Base-by-base conservation (phyloP, 2,888 invertebrate genomes). In the Aphodius granarius region DNA sequence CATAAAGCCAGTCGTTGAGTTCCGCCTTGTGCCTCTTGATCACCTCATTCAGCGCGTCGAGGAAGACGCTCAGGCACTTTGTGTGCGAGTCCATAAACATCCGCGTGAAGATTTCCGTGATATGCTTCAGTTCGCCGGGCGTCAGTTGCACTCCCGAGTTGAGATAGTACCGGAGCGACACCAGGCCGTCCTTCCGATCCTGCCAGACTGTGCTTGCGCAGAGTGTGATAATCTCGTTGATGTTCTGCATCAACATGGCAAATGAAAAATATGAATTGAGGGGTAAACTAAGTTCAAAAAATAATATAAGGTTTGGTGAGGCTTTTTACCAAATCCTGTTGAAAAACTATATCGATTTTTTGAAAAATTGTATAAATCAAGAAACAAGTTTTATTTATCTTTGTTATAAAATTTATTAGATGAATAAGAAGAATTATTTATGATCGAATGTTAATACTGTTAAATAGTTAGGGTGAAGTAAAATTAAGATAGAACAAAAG, bases 61-160 rank as follows among this genome's bases (percentile, higher is more conserved):
- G 89, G 87, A 98, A 97, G 77, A 98, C 89, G 71, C 95, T 95
- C 88, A 98, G 95, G 80, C 97, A 97, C 89, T 96, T 95, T 82
- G 97, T 92, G 88, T 98, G 96, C 2, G 97, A 95, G 87, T 99
- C 98, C 91, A 97, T 97, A 86, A 99, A 98, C 96, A 98, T 97
- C 89, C 96, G 95, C 78, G 96, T 95, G 84, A 98, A 95, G 78
- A 97, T 94, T 82, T 98, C 98, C 0, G 97, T 95, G n/a, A 97
- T 92, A 79, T 94, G 92, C 78, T 94, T 92, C 75, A 97, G 89
- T 84, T 97, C 95, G 0, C 91, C 89, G 3, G 91, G 90, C 0
- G 90, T 90, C 0, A 95, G 87, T 0, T 90, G 89, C 0, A 92
- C 91, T 0, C 94, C 93, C 82, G 91, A 91, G 83, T 91, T 91